phyloP scores from a whole-genome alignment of 2,888 invertebrate genomes.

The Hyles lineata region DNA sequence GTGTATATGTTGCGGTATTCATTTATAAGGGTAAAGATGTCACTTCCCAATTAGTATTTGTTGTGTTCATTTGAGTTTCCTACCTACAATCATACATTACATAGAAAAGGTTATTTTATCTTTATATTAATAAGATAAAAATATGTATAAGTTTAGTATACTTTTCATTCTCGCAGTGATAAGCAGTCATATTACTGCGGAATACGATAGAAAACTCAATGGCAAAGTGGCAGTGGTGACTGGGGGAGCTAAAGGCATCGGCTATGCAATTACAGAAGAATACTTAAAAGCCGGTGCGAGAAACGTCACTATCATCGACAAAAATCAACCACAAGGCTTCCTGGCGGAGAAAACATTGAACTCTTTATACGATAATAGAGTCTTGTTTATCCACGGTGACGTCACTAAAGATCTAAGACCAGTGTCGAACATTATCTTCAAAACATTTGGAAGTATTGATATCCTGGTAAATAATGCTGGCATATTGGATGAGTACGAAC shows the following conservation, averaged over 20 bases:
- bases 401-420: slow-evolving; percentile 72
- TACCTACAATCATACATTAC: no score
- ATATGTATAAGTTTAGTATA: background rate
- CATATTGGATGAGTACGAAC: slow-evolving; percentile 48
- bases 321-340: slow-evolving; percentile 50
- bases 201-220: background rate
- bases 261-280: slow-evolving; percentile 66
- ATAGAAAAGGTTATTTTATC: no score
- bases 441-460: slow-evolving; percentile 59
- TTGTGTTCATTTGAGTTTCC: no score
- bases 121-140: no score
- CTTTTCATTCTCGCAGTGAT: background rate
- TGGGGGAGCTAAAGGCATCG: slow-evolving; percentile 81
- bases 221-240: slow-evolving; percentile 50
- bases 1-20: no score
- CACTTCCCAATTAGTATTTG: no score
- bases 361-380: slow-evolving; percentile 62
- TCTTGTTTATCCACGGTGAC: slow-evolving; percentile 76
- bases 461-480: slow-evolving; percentile 74
- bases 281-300: slow-evolving; percentile 66
- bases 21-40: no score
- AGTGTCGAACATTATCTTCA: slow-evolving; percentile 56
- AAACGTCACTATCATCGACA: slow-evolving; percentile 44
- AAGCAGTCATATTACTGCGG: background rate
- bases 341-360: slow-evolving; percentile 65